phyloP scores from a whole-genome alignment of 1,140 invertebrate genomes.

The Melitaea cinxia region DNA sequence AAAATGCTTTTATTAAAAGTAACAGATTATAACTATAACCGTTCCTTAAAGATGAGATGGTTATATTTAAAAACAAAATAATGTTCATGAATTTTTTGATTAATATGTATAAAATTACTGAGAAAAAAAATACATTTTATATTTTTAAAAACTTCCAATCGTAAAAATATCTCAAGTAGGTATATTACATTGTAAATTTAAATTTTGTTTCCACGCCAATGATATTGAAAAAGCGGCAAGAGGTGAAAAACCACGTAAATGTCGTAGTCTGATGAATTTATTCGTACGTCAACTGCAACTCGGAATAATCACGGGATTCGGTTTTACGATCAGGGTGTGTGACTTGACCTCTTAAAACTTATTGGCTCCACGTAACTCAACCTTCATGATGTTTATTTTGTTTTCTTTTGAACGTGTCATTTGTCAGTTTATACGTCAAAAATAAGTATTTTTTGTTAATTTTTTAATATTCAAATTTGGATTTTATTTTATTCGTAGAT shows the following conservation, averaged over 20 bases:
- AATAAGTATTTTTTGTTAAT: neutral
- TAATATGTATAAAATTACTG: too few species aligned
- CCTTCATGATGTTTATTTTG: slow-evolving; percentile 24
- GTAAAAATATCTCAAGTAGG: neutral
- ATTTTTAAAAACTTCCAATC: neutral
- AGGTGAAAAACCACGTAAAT: slow-evolving; percentile 39
- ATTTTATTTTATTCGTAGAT: too few species aligned
- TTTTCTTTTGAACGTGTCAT: slow-evolving; percentile 1
- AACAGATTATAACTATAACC: too few species aligned
- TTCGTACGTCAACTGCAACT: slow-evolving; percentile 37
- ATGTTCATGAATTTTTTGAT: too few species aligned
- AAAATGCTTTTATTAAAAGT: too few species aligned
- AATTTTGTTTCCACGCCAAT: slow-evolving; percentile 15
- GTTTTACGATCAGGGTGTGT: slow-evolving; percentile 45
- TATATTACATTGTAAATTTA: slow-evolving; percentile 17
- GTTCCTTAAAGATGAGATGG: too few species aligned
- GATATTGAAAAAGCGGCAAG: slow-evolving; percentile 21
- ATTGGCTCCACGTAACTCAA: slow-evolving; percentile 37
- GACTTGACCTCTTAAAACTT: slow-evolving; percentile 33
- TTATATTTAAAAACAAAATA: too few species aligned
- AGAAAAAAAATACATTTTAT: too few species aligned
- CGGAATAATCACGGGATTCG: slow-evolving; percentile 42
- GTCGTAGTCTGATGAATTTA: slow-evolving; percentile 43
- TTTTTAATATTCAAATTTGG: too few species aligned
- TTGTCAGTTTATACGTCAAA: neutral